phyloP scores from a whole-genome alignment of 2,113 vertebrate genomes.

The Accipiter virgatus region DNA sequence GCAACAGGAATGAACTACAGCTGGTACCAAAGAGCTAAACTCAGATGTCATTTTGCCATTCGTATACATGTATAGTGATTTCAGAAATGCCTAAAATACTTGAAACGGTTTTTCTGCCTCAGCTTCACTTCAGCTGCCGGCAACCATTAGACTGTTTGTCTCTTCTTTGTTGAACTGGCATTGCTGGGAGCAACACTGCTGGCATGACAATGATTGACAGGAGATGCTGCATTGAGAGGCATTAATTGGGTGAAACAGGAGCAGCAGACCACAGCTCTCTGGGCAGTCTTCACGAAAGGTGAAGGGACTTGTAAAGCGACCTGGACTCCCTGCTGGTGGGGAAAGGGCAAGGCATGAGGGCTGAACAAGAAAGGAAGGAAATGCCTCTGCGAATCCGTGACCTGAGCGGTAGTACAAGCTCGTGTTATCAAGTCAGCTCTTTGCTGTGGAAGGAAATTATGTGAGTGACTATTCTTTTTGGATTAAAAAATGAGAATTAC shows the following conservation, averaged over 20 bases:
- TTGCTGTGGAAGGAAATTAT: not conserved
- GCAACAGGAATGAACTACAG: not conserved
- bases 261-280: not conserved
- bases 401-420: not conserved
- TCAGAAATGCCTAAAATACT: not conserved
- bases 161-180: conserved; percentile 21
- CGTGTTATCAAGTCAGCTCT: not conserved
- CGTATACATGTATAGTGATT: accelerated
- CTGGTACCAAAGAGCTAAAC: not conserved
- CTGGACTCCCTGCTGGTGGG: not conserved
- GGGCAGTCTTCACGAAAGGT: not conserved
- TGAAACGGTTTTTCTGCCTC: not conserved
- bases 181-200: conserved; percentile 24
- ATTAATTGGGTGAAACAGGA: conserved; percentile 15
- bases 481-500: conserved; percentile 21
- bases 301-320: not conserved
- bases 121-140: conserved; percentile 16
- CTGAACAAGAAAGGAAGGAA: not conserved
- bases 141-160: conserved; percentile 7
- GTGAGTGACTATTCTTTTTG: not conserved
- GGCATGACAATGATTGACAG: conserved; percentile 12
- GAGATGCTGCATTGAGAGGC: not conserved
- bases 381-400: not conserved
- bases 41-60: not conserved
- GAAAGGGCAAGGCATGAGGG: not conserved